Evolutionary conservation across 2,113 vertebrate genomes (phyloP), one percentile per base, ranked within the genome.

Genomic region (Miniopterus natalensis): DNA sequence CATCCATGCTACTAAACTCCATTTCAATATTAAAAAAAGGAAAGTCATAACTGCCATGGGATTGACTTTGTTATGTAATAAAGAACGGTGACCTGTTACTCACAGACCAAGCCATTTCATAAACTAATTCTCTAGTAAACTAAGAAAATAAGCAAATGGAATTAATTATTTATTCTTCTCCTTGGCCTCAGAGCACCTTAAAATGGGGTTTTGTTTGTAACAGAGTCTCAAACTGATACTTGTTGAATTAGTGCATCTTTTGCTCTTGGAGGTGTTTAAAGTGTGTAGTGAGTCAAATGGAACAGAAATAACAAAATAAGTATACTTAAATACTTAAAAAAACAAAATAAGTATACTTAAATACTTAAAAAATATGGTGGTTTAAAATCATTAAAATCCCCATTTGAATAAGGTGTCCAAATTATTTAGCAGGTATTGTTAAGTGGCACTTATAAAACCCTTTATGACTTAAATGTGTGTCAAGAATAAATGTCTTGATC

Each of bases 31-130:
- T 59, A 6, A 88, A 49, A 36, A 92, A 71, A 57, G 15, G 57
- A 91, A 91, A 78, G 5, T 1, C 6, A 20, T 55, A 23, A 36
- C 11, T 80, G 7, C 17, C 36, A 20, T 36, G 27, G 25, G 47
- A 57, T 45, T 84, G 9, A 59, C 15, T 95, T 71, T 88, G 66
- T 91, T 57, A 31, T 91, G 15, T 71, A 51, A 85, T 91, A 61
- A 27, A 75, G 53, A 89, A 89, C 70, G 12, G 59, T 86, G 15
- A 10, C 11, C 70, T 87, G 40, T 92, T 88, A 90, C 93, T 93
- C 57, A 91, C 25, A 91, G 23, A 84, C 47, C 66, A 75, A 95
- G 57, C n/a, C 27, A n/a, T 84, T 90, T 80, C 42, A 77, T 80
- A 77, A 89, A 77, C 12, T 8, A 84, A 84, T 84, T 92, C n/a